Percentiles rank a stretch among this genome's conserved stretches.
Conservation (phyloP, 1,140 invertebrate genomes). For the Pseudoatta argentina region DNA sequence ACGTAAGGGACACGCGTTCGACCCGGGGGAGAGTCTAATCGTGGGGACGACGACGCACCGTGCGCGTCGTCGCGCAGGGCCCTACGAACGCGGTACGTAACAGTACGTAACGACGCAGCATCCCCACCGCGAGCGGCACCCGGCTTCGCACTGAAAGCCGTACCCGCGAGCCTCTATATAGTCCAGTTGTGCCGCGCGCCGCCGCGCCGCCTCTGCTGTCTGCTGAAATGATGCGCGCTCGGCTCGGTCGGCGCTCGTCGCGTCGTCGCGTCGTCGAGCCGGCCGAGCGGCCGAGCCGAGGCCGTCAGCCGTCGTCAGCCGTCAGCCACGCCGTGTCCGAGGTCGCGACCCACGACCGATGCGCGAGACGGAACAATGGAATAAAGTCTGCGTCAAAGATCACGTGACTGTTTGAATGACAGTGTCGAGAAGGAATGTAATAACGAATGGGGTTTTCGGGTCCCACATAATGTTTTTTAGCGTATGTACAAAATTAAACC, state of each 20-base stretch:
- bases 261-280: not conserved
- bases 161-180: conserved; percentile 5
- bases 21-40: conserved; percentile 8
- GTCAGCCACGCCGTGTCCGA: not conserved
- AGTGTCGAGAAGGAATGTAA: too few species aligned
- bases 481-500: not conserved
- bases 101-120: conserved; percentile 42
- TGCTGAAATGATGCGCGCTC: not conserved
- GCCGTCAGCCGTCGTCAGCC: not conserved
- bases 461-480: not conserved
- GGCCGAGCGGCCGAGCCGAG: not conserved
- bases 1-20: conserved; percentile 37
- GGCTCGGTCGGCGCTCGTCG: not conserved
- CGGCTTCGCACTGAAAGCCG: conserved; percentile 76
- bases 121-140: conserved; percentile 70
- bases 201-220: not conserved
- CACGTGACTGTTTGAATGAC: not conserved
- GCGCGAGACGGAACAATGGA: not conserved
- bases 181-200: not conserved
- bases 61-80: conserved; percentile 32
- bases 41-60: conserved; percentile 32
- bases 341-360: conserved; percentile 28
- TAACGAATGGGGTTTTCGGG: too few species aligned
- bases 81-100: conserved; percentile 46
- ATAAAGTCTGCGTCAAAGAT: too few species aligned